Conservation (phyloP, 2,797 vertebrate genomes). For the Dendrocincla fuliginosa region DNA sequence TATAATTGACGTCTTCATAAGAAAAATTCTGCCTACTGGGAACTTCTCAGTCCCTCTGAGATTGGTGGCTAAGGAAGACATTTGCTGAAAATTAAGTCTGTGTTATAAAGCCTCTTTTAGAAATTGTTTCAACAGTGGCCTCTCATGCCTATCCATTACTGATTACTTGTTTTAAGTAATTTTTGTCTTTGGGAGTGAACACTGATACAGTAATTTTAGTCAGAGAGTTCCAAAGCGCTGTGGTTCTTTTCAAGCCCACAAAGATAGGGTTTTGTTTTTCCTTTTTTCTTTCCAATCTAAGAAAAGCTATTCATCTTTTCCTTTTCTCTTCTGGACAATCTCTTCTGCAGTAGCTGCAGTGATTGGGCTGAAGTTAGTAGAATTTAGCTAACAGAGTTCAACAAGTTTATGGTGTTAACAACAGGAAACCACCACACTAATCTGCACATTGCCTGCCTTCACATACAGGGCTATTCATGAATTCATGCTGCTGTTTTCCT, state of each 20-base stretch:
- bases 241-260: background rate
- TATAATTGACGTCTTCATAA: background rate
- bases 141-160: background rate
- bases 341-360: background rate
- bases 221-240: background rate
- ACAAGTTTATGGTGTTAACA: conserved; percentile 30
- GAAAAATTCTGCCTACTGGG: background rate
- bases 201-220: background rate
- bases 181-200: background rate
- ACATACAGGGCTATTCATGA: conserved; percentile 53
- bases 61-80: background rate
- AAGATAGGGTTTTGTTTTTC: background rate
- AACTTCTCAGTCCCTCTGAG: background rate
- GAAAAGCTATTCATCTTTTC: background rate
- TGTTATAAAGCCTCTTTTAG: background rate
- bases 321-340: background rate
- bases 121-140: background rate
- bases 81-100: background rate
- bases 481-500: conserved; percentile 27
- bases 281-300: background rate
- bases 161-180: background rate
- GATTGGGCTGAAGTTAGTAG: background rate
- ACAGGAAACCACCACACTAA: conserved; percentile 26
- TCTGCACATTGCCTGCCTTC: conserved; percentile 35
- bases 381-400: background rate